Percentiles rank a stretch among this genome's conserved stretches.
Conservation (phyloP, 2,797 vertebrate species). For the Borostomias antarcticus region DNA sequence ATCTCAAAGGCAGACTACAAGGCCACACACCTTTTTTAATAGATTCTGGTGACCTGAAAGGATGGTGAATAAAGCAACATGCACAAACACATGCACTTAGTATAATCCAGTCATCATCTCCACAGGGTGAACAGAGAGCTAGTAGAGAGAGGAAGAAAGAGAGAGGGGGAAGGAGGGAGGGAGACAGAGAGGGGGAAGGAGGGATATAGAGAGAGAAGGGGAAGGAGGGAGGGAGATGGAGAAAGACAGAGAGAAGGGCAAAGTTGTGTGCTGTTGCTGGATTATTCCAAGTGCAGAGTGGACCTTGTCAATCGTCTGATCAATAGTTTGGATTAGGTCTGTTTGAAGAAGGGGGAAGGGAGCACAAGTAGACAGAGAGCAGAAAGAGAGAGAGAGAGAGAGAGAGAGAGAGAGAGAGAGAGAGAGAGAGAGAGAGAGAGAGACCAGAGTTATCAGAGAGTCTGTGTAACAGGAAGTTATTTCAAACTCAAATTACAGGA, state of each 20-base stretch:
- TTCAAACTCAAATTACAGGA: conserved; percentile 1
- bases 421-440: neutral
- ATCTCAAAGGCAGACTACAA: neutral
- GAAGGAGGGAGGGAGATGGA: neutral
- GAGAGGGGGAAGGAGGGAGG: conserved; percentile 34
- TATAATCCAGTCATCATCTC: neutral
- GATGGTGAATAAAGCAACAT: neutral
- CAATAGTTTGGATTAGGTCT: neutral
- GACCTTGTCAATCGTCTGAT: neutral
- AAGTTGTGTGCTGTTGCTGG: neutral
- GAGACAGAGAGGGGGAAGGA: neutral
- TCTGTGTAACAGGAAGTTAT: neutral
- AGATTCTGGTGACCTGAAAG: neutral
- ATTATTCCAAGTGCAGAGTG: neutral
- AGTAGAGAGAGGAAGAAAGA: neutral
- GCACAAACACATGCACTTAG: neutral
- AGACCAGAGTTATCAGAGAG: neutral
- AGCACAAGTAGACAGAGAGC: neutral
- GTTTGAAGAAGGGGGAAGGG: neutral
- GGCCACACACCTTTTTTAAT: neutral
- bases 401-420: neutral
- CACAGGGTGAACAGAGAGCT: neutral
- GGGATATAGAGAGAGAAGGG: neutral
- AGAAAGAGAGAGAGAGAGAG: neutral
- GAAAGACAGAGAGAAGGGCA: neutral